These are phyloP conservation scores for Musca domestica DNA, from an alignment of 1,140 invertebrate species.

Conservation along the genomic window DNA sequence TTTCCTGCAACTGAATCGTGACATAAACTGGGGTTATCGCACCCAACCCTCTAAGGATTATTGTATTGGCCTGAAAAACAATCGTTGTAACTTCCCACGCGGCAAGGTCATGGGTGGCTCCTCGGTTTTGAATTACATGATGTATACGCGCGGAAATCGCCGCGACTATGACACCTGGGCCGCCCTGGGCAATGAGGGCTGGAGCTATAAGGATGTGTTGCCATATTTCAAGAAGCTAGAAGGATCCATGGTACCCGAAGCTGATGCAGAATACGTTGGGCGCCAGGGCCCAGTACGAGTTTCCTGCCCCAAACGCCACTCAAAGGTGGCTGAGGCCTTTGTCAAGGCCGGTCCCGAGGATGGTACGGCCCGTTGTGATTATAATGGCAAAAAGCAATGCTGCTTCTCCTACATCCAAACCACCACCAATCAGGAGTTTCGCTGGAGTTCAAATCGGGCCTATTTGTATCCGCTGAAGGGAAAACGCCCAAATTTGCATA, in stretches of 20 bases:
- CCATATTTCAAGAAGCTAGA: slow-evolving; percentile 81
- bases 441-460: slow-evolving; percentile 71
- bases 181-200: slow-evolving; percentile 71
- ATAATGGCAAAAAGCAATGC: slow-evolving; percentile 65
- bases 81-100: slow-evolving; percentile 67
- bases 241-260: slow-evolving; percentile 60
- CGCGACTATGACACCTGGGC: slow-evolving; percentile 79
- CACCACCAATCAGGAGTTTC: slow-evolving; percentile 66
- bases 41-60: slow-evolving; percentile 57
- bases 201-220: slow-evolving; percentile 79
- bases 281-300: slow-evolving; percentile 58
- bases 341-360: slow-evolving; percentile 64
- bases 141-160: slow-evolving; percentile 75
- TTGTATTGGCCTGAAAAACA: slow-evolving; percentile 49
- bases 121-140: slow-evolving; percentile 86
- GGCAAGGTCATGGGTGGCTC: slow-evolving; percentile 82
- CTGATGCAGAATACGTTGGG: slow-evolving; percentile 58
- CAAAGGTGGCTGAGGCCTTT: slow-evolving; percentile 64
- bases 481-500: slow-evolving; percentile 63
- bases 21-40: slow-evolving; percentile 64
- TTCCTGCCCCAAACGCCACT: slow-evolving; percentile 58
- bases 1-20: slow-evolving; percentile 57
- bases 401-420: slow-evolving; percentile 66
- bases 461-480: slow-evolving; percentile 67
- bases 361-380: slow-evolving; percentile 67